phyloP scores from a whole-genome alignment of 2,113 vertebrate species.

The Isurus oxyrinchus region DNA sequence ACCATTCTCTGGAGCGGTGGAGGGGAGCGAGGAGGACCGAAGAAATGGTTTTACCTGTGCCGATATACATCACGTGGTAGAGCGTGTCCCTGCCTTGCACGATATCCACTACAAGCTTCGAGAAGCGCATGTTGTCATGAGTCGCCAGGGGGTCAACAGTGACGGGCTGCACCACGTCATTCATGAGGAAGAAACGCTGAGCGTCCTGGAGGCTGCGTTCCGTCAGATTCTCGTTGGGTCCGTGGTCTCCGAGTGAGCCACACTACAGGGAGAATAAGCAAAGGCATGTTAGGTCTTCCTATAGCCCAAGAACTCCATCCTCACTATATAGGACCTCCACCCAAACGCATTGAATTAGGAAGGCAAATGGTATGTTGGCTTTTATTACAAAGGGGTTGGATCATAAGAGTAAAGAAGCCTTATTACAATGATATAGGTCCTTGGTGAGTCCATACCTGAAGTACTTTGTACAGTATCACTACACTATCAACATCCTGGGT shows the following conservation, averaged over 20 bases:
- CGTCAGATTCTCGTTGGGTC: constrained; percentile 84
- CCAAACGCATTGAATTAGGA: background rate
- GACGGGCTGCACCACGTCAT: constrained; percentile 89
- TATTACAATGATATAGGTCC: background rate
- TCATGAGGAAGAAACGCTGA: constrained; percentile 91
- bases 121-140: constrained; percentile 89
- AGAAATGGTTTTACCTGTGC: constrained; percentile 69
- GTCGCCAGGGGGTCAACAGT: constrained; percentile 83
- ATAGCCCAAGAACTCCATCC: background rate
- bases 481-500: too few relatives aligned
- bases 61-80: constrained; percentile 94
- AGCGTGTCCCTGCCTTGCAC: constrained; percentile 91
- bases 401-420: background rate
- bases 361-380: too few relatives aligned
- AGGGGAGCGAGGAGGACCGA: background rate
- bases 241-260: constrained; percentile 74
- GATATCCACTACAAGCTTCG: constrained; percentile 88
- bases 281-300: background rate
- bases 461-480: too few relatives aligned
- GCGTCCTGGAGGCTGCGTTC: constrained; percentile 95
- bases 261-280: constrained; percentile 59
- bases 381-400: background rate
- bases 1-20: too few relatives aligned
- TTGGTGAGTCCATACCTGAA: background rate
- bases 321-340: background rate